Evolutionary conservation across 2,888 invertebrate genomes (phyloP), one percentile per base, ranked within the genome.

Genomic region (Salticus scenicus): DNA sequence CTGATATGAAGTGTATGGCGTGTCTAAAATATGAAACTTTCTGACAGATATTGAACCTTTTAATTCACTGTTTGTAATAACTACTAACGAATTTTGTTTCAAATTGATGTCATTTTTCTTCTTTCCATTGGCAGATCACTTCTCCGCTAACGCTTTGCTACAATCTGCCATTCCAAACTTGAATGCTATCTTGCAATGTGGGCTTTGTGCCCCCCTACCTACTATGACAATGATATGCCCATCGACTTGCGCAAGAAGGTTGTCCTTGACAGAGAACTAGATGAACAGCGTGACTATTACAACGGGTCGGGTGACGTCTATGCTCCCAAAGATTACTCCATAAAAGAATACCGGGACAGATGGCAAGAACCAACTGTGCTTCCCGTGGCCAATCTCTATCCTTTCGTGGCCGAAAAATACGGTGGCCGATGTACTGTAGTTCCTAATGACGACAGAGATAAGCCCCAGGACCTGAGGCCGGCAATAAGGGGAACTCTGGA

Each of bases 241-340:
- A 86, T 86, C 30, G 86, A 86, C 72, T 67, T 86, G 51, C 86
- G 86, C 30, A 86, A 86, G 79, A 80, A 80, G 66, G 80, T 76
- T n/a, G 85, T 86, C 51, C 76, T 84, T 8, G 24, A 74, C 5
- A 20, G 79, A 42, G 73, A 84, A 17, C 64, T 57, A 27, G 24
- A 27, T 27, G 37, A 33, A 31, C 10, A 37, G 7, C 7, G 10
- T 10, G 37, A 37, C 37, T 7, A 37, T 10, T 5, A 24, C 57
- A 70, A 28, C 33, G 64, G 71, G 42, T 30, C 30, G 31, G 70
- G 42, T 5, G 33, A 28, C 27, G 10, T n/a, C n/a, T 31, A 42
- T 24, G 42, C 28, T 20, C 71, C 78, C 28, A 28, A 41, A 30
- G 73, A 69, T 1, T 66, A 51, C 31, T 67, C 31, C 5, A 42